Base-by-base conservation (phyloP, 2,888 invertebrate genomes). In the Volucella bombylans region DNA sequence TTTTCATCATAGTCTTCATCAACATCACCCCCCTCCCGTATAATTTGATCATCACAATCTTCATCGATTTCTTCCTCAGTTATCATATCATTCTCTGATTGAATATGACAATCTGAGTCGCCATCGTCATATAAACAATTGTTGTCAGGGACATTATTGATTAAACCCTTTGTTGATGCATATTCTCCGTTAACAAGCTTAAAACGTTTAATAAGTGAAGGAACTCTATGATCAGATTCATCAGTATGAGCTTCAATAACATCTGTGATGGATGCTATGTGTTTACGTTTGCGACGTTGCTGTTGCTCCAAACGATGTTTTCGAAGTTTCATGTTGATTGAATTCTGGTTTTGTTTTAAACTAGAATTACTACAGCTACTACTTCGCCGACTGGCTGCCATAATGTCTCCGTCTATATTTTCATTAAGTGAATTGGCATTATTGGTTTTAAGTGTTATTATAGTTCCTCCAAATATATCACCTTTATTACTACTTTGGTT, bases 311-410 rank as follows among this genome's bases (percentile, higher is more conserved):
- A 52, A 4, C 83, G 81, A 55, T 86, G 87, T 55, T 79, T 81
- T 52, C 81, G 79, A 9, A 87, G 43, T 71, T 89, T 89, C 54
- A 87, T 79, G 54, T 88, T 89, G 1, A 88, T 88, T 10, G 87
- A 88, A 31, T 88, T 82, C 62, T 88, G 87, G 43, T 87, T 87
- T 71, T 87, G 83, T 41, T 88, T 87, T 12, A 88, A 87, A 76
- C 87, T 89, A 1, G 88, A 88, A 73, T 87, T 87, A 54, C 89
- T 88, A 45, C 87, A 87, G 62, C 82, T 88, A 50, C 88, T 89
- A 52, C 87, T 88, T 8, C 87, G 88, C 9, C 87, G 87, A 61
- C 87, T 86, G 43, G 61, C 69, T 1, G 77, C 68, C 1, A 68
- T 47, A 11, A 9, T 87, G 86, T 72, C 87, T 83, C 14, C 52